Percentiles rank a stretch among this genome's conserved stretches.
phyloP scores from a whole-genome alignment of 2,113 vertebrate species.

The Trogon surrucura region DNA sequence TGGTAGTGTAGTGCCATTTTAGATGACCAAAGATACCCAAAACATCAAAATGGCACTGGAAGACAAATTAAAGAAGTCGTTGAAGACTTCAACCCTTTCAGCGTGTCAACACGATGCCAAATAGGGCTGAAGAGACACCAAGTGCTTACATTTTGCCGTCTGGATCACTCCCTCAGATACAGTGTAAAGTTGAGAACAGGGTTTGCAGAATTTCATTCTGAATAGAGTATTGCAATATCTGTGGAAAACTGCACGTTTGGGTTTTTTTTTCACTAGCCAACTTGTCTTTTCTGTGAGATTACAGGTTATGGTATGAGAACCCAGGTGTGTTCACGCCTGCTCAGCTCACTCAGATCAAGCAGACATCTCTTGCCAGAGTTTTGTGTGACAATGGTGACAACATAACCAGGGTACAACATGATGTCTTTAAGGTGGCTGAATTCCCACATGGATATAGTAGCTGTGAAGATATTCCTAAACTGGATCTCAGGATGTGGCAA shows the following conservation, averaged over 20 bases:
- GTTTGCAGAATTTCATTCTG: background rate
- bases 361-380: conserved; percentile 90
- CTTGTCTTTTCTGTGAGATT: conserved; percentile 41
- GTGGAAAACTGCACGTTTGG: background rate
- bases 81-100: background rate
- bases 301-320: conserved; percentile 97
- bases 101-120: background rate
- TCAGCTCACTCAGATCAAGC: conserved; percentile 95
- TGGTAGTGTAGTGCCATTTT: background rate
- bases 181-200: background rate
- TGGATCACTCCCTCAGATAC: background rate
- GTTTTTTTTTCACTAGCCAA: background rate
- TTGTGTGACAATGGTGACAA: conserved; percentile 96
- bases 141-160: background rate
- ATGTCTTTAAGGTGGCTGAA: conserved; percentile 90
- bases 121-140: background rate
- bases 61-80: background rate
- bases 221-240: background rate
- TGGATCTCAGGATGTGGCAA: conserved; percentile 97
- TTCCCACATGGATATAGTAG: conserved; percentile 90
- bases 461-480: conserved; percentile 88
- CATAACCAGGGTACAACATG: conserved; percentile 91
- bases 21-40: background rate
- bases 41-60: background rate
- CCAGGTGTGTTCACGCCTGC: conserved; percentile 91